A percentile compares a stretch with the other conserved stretches of the same genome.
These are phyloP conservation scores for Cosmorhoe ocellata DNA, from an alignment of 2,888 invertebrate species.

Conservation along the genomic window DNA sequence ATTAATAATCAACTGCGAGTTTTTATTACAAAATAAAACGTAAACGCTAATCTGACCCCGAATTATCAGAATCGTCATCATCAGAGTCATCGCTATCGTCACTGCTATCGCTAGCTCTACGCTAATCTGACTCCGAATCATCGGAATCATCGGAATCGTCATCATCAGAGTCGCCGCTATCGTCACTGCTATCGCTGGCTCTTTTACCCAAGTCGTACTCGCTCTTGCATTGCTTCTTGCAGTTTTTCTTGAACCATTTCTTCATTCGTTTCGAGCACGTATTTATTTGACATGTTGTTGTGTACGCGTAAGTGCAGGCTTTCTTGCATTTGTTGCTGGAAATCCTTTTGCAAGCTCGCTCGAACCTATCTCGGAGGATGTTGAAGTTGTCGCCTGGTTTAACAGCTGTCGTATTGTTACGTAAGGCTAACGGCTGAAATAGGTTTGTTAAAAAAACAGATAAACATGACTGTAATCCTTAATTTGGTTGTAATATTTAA, in stretches of 20 bases:
- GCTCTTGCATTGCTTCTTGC: slow-evolving; percentile 41
- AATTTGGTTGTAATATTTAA: no score
- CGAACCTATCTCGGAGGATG: slow-evolving; percentile 49
- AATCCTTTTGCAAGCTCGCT: slow-evolving; percentile 44
- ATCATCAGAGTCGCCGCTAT: neutral
- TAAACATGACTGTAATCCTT: no score
- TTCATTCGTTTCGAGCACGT: slow-evolving; percentile 35
- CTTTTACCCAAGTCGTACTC: slow-evolving; percentile 25
- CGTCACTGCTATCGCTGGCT: slow-evolving; percentile 4
- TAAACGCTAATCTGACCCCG: no score
- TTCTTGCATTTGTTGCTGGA: slow-evolving; percentile 43
- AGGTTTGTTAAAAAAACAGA: no score
- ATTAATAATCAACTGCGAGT: no score
- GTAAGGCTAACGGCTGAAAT: slow-evolving; percentile 15
- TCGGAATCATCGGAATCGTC: slow-evolving; percentile 1
- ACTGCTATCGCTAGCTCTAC: slow-evolving; percentile 8
- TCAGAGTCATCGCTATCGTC: neutral
- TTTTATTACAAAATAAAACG: no score
- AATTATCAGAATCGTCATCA: neutral
- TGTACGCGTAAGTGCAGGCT: slow-evolving; percentile 41
- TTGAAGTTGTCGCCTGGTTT: slow-evolving; percentile 21
- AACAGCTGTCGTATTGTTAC: slow-evolving; percentile 3
- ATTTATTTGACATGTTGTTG: slow-evolving; percentile 35
- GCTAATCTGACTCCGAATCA: neutral
- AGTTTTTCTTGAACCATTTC: slow-evolving; percentile 39